phyloP scores from a whole-genome alignment of 2,113 vertebrate species.

The Podarcis muralis region DNA sequence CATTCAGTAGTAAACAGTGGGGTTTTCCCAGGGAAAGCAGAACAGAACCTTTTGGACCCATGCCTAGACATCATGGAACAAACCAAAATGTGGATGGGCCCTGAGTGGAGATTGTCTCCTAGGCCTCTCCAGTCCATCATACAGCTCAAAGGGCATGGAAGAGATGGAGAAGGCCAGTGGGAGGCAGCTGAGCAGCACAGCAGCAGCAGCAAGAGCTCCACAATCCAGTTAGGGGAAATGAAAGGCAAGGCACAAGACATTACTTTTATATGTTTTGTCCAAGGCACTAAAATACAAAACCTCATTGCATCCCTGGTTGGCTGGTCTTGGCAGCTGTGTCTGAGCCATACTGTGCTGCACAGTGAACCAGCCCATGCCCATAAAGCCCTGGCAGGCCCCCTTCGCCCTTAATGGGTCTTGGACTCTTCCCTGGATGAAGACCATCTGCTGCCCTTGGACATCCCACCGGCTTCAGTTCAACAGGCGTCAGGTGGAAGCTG shows the following conservation, averaged over 20 bases:
- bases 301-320: not conserved
- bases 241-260: not conserved
- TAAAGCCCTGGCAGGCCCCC: not conserved
- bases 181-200: too few relatives aligned
- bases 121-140: not conserved
- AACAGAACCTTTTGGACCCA: too few relatives aligned
- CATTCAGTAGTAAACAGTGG: too few relatives aligned
- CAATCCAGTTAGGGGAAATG: not conserved
- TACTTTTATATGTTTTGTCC: not conserved
- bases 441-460: constrained; percentile 11
- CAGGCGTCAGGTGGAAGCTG: not conserved
- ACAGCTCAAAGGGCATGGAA: not conserved
- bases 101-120: not conserved
- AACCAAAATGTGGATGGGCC: too few relatives aligned
- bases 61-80: too few relatives aligned
- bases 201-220: not conserved
- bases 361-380: not conserved
- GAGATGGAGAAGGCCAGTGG: too few relatives aligned
- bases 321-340: not conserved
- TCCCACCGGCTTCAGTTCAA: not conserved
- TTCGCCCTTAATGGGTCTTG: not conserved
- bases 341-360: not conserved
- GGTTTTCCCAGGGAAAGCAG: too few relatives aligned
- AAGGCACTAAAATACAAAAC: not conserved
- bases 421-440: not conserved